These are phyloP conservation scores for Apotomis turbidana DNA, from an alignment of 2,888 invertebrate species.

Conservation along the genomic window DNA sequence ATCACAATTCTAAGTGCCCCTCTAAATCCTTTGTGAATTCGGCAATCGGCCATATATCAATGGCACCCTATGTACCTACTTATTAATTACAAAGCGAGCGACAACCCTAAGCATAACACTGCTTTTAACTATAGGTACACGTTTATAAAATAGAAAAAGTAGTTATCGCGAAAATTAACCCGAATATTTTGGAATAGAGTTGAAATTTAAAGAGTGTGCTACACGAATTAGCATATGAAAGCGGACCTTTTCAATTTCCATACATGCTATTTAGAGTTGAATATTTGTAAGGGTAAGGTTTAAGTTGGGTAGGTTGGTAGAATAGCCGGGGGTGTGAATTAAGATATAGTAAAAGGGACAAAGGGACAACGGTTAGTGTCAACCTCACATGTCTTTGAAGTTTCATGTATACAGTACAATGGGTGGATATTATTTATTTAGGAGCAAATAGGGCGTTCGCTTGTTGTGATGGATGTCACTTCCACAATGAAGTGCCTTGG, in stretches of 20 bases:
- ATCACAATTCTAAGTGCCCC: conserved; percentile 33
- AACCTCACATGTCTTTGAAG: conserved; percentile 76
- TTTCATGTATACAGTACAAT: conserved; percentile 62
- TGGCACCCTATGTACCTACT: conserved; percentile 66
- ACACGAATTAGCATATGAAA: conserved; percentile 70
- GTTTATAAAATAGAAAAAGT: conserved; percentile 58
- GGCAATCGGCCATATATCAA: conserved; percentile 78
- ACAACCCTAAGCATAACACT: conserved; percentile 66
- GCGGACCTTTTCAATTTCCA: conserved; percentile 44
- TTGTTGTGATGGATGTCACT: conserved; percentile 50
- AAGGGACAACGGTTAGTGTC: conserved; percentile 78
- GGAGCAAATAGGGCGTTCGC: conserved; percentile 48
- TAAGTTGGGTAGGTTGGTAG: conserved; percentile 44
- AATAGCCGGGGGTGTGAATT: conserved; percentile 79
- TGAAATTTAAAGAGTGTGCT: conserved; percentile 48
- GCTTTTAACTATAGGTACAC: conserved; percentile 73
- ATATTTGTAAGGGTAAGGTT: conserved; percentile 43
- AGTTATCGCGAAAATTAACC: conserved; percentile 47
- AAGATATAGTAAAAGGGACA: conserved; percentile 75
- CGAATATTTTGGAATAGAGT: conserved; percentile 47
- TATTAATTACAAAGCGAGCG: conserved; percentile 78
- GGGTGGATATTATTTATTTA: conserved; percentile 62
- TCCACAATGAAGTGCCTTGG: conserved; percentile 46
- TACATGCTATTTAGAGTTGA: conserved; percentile 48
- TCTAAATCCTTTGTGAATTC: conserved; percentile 59